Conservation (phyloP, 2,113 vertebrate genomes). For the Anguilla rostrata region DNA sequence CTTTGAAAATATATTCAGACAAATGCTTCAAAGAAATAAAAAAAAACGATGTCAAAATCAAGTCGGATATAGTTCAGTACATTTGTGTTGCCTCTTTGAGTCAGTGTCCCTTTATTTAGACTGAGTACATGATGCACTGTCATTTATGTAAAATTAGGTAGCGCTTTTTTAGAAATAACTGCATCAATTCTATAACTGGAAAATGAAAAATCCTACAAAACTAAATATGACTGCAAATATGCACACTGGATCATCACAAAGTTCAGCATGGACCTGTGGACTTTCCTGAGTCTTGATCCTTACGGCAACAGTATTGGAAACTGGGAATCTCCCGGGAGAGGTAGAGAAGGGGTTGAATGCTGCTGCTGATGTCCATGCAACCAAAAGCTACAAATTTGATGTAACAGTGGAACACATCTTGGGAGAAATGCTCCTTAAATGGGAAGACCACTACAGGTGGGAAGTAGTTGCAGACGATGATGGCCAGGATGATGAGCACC, state of each 20-base stretch:
- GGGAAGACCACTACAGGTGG: slow-evolving; percentile 69
- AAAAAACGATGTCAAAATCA: background rate
- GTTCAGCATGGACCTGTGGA: background rate
- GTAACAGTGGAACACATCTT: slow-evolving; percentile 59
- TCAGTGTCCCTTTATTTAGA: background rate
- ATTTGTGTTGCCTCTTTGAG: background rate
- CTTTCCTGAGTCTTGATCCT: background rate
- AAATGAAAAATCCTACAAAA: background rate
- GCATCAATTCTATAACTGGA: background rate
- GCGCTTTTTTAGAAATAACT: background rate
- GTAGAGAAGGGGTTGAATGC: slow-evolving; percentile 71
- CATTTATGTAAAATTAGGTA: background rate
- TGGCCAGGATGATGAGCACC: slow-evolving; percentile 70
- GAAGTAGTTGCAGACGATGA: slow-evolving; percentile 73
- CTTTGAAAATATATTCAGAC: too few relatives aligned
- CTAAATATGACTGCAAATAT: background rate
- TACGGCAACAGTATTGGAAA: slow-evolving; percentile 39
- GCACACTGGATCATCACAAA: background rate
- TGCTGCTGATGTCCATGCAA: slow-evolving; percentile 74
- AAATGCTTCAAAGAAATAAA: too few relatives aligned
- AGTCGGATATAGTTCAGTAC: background rate
- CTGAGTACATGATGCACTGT: too few relatives aligned
- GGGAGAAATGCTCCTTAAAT: slow-evolving; percentile 61
- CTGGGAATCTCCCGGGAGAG: slow-evolving; percentile 56
- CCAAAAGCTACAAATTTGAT: slow-evolving; percentile 64